A percentile compares a stretch with the other conserved stretches of the same genome.
Evolutionary conservation across 92 coral and sea anemone genomes (phyloP).

Genomic region (Isaurus tuberculatus): DNA sequence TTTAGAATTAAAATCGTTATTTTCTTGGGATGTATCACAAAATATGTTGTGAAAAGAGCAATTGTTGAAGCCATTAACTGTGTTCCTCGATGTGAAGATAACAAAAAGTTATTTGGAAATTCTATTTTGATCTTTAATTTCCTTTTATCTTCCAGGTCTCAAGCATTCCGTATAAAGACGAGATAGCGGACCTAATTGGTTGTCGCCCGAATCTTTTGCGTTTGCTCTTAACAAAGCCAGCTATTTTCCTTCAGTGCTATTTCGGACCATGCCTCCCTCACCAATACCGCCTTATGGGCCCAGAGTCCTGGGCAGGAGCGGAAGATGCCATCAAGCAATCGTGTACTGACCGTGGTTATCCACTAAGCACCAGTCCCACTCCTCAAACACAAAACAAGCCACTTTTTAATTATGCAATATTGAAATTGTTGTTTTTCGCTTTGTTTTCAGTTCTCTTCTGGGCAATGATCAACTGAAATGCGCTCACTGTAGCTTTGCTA

Average conservation of each 20-base stretch:
- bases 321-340: slow-evolving; percentile 55
- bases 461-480: not conserved
- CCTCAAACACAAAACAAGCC: slow-evolving; percentile 1
- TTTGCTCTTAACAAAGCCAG: slow-evolving; percentile 53
- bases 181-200: slow-evolving; percentile 61
- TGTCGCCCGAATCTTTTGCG: slow-evolving; percentile 54
- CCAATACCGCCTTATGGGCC: slow-evolving; percentile 66
- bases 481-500: too few relatives aligned
- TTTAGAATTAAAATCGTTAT: too few relatives aligned
- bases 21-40: too few relatives aligned
- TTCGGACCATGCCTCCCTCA: slow-evolving; percentile 62
- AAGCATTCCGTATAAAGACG: slow-evolving; percentile 55
- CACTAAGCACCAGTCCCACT: slow-evolving; percentile 36
- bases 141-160: slow-evolving; percentile 1
- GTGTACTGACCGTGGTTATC: slow-evolving; percentile 22
- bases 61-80: too few relatives aligned
- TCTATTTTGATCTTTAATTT: too few relatives aligned
- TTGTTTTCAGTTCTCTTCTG: not conserved
- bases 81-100: too few relatives aligned
- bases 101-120: too few relatives aligned
- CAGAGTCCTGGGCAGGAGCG: slow-evolving; percentile 61
- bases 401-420: not conserved
- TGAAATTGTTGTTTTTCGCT: slow-evolving; percentile 1
- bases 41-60: too few relatives aligned
- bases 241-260: slow-evolving; percentile 44